These are phyloP conservation scores for Dastarcus helophoroides DNA, from an alignment of 2,888 invertebrate species.

Conservation along the genomic window DNA sequence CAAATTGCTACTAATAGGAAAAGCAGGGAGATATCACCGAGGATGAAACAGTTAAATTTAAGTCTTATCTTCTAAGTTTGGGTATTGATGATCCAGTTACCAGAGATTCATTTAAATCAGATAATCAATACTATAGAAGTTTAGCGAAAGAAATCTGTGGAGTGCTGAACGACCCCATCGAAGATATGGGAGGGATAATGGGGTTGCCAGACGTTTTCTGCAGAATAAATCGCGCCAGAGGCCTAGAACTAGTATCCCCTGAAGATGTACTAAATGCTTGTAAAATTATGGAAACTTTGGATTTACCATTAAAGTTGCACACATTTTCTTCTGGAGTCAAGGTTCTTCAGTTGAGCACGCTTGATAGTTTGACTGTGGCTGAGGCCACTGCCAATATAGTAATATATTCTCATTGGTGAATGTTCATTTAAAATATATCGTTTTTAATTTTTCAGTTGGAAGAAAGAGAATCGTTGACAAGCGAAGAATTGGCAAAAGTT, in stretches of 20 bases:
- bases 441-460: constrained; percentile 44
- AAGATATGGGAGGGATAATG: constrained; percentile 93
- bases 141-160: constrained; percentile 78
- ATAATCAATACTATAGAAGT: constrained; percentile 72
- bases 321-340: constrained; percentile 92
- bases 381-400: constrained; percentile 55
- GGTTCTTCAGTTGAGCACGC: constrained; percentile 74
- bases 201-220: constrained; percentile 94
- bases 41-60: constrained; percentile 94
- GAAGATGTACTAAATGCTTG: constrained; percentile 94
- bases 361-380: constrained; percentile 60
- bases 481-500: constrained; percentile 76
- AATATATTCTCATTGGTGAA: too few species aligned
- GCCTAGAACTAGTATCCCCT: constrained; percentile 89
- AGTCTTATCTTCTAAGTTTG: constrained; percentile 89
- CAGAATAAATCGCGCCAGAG: constrained; percentile 90
- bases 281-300: constrained; percentile 49
- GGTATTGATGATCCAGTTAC: constrained; percentile 98
- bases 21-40: constrained; percentile 92
- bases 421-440: too few species aligned
- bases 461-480: constrained; percentile 60
- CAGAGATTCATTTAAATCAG: constrained; percentile 75
- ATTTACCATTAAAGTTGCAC: constrained; percentile 63
- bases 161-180: constrained; percentile 69
- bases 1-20: constrained; percentile 39